phyloP scores from a whole-genome alignment of 2,888 invertebrate species.

The Cataglyphis rosenhaueri region DNA sequence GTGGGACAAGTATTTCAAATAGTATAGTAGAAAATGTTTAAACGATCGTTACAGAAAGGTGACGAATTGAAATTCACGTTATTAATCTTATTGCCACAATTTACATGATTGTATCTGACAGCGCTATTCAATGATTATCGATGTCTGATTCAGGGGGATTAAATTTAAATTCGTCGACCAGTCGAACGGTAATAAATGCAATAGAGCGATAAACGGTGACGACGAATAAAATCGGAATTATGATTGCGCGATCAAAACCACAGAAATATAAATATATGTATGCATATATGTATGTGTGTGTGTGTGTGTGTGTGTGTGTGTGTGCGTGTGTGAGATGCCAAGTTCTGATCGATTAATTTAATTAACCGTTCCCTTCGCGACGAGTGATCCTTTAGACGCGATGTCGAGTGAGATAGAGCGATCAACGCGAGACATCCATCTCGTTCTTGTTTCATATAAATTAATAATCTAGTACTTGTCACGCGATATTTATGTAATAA shows the following conservation, averaged over 20 bases:
- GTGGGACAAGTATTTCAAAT: neutral
- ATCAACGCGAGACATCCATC: conserved; percentile 37
- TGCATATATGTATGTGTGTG: neutral
- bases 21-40: neutral
- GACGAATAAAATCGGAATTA: conserved; percentile 48
- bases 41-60: conserved; percentile 9
- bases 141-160: conserved; percentile 38
- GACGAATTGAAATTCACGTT: conserved; percentile 10
- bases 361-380: conserved; percentile 36
- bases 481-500: conserved; percentile 44
- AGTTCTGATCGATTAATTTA: conserved; percentile 53
- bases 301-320: neutral
- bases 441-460: conserved; percentile 40
- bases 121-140: conserved; percentile 7
- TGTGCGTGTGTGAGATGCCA: neutral
- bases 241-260: conserved; percentile 33
- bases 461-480: conserved; percentile 48
- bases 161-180: conserved; percentile 27
- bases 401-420: conserved; percentile 45
- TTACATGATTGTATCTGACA: conserved; percentile 2
- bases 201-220: conserved; percentile 28
- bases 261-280: conserved; percentile 29
- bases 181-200: conserved; percentile 33
- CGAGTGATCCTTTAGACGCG: conserved; percentile 26
- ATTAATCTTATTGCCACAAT: conserved; percentile 33